Evolutionary conservation across 2,888 invertebrate species (phyloP), one percentile per base, ranked within the genome.

Genomic region (Lepas anatifera): DNA sequence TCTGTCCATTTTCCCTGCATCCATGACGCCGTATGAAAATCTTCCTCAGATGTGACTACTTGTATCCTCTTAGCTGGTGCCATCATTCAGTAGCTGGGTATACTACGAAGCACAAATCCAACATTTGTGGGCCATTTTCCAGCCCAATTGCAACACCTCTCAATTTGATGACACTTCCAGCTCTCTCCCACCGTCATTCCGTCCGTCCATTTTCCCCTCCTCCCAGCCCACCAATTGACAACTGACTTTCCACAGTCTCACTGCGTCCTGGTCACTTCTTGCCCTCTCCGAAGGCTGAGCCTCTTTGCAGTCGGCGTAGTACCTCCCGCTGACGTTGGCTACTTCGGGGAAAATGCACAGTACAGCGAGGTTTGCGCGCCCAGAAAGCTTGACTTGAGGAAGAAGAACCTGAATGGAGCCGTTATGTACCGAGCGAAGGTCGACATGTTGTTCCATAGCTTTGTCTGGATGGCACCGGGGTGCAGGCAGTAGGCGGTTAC

Each of bases 391-490:
- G 50, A 10, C 22, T 11, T 50, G 25, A 27, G 25, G 50, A 50
- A 50, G 25, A 50, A 25, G 25, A 27, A 27, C 25, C 22, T 50
- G 10, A 50, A 22, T 3, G 22, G 22, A 2, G 10, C 25, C 10
- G 27, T 10, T 10, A 50, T 27, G 50, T 8, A 50, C 7, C 50
- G 50, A 10, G 1, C 3, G 25, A 25, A 50, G 71, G 78, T 77
- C 10, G 77, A 76, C 75, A 80, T 74, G 72, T 80, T 75, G 25
- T 78, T 76, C 58, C 77, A 76, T 41, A 78, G 76, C 22, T 77
- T 77, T 3, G 80, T 79, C 63, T 77, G 77, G 29, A 79, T 78
- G 18, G 79, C 77, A 4, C 82, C 82, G 18, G 82, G 82, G 73
- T 81, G 79, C 6, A 79, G 76, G 35, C 76, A 74, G 73, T 81